These are phyloP conservation scores for Alcedo quadribrachys DNA, from an alignment of 2,797 vertebrate genomes.

Conservation along the genomic window DNA sequence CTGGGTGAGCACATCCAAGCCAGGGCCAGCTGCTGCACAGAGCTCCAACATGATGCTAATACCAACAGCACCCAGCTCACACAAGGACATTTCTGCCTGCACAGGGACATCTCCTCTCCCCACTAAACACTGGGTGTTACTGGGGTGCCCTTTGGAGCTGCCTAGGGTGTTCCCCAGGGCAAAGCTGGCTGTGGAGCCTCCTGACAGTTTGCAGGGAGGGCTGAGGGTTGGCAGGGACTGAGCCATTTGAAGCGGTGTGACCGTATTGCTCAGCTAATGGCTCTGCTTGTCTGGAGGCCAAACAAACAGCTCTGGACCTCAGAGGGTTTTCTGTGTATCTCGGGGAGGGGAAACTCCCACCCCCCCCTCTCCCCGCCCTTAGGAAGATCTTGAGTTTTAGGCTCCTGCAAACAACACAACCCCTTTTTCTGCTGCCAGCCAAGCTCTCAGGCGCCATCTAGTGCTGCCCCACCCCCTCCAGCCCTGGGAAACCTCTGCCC, in stretches of 20 bases:
- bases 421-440: background rate
- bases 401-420: background rate
- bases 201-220: background rate
- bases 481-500: background rate
- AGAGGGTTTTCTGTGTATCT: background rate
- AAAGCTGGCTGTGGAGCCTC: background rate
- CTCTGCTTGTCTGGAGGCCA: background rate
- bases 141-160: background rate
- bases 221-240: constrained; percentile 5
- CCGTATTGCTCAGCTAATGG: background rate
- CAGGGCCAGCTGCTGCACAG: background rate
- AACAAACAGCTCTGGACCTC: background rate
- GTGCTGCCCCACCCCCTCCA: background rate
- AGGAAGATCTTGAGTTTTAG: background rate
- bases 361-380: fast-evolving
- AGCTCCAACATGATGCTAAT: fast-evolving
- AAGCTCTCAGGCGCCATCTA: constrained; percentile 50
- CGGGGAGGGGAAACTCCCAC: background rate
- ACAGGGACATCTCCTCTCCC: background rate
- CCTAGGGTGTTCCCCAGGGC: background rate
- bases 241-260: background rate
- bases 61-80: background rate
- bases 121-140: fast-evolving
- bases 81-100: background rate
- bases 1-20: background rate